Conservation (phyloP, 2,888 invertebrate genomes). For the Andrena trimmerana region DNA sequence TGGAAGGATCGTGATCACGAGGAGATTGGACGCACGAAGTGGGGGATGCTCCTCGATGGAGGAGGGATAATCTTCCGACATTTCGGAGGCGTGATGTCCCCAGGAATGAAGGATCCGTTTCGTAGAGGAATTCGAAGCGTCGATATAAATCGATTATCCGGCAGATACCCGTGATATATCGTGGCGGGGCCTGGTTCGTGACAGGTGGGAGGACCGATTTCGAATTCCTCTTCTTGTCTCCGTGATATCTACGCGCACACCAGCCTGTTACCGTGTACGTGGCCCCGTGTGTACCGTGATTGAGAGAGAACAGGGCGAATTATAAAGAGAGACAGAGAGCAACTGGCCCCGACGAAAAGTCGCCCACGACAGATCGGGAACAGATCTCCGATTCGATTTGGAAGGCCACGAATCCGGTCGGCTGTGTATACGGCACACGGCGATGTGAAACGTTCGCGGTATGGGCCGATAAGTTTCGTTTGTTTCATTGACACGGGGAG, state of each 20-base stretch:
- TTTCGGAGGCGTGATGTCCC: constrained; percentile 31
- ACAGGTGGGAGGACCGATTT: constrained; percentile 73
- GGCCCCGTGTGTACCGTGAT: background rate
- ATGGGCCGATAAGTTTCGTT: constrained; percentile 46
- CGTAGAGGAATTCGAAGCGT: constrained; percentile 58
- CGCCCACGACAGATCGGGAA: constrained; percentile 71
- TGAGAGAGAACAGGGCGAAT: background rate
- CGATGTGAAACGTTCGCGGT: constrained; percentile 50
- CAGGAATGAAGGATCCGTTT: constrained; percentile 39
- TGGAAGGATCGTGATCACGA: background rate
- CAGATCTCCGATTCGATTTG: constrained; percentile 69
- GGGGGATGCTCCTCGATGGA: too few relatives aligned
- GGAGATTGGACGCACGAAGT: too few relatives aligned
- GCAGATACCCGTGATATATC: constrained; percentile 72
- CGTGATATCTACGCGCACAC: constrained; percentile 49
- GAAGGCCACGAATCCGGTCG: constrained; percentile 67
- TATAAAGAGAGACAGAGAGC: background rate
- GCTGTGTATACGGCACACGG: constrained; percentile 60
- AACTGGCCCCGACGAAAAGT: constrained; percentile 59
- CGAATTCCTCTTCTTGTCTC: constrained; percentile 66
- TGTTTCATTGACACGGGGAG: constrained; percentile 65
- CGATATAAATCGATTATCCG: constrained; percentile 75
- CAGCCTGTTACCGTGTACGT: background rate
- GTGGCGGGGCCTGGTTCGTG: constrained; percentile 64
- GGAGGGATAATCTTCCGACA: background rate